A percentile compares a stretch with the other conserved stretches of the same genome.
These are phyloP conservation scores for Lycodopsis pacificus DNA, from an alignment of 2,797 vertebrate species.

Conservation along the genomic window DNA sequence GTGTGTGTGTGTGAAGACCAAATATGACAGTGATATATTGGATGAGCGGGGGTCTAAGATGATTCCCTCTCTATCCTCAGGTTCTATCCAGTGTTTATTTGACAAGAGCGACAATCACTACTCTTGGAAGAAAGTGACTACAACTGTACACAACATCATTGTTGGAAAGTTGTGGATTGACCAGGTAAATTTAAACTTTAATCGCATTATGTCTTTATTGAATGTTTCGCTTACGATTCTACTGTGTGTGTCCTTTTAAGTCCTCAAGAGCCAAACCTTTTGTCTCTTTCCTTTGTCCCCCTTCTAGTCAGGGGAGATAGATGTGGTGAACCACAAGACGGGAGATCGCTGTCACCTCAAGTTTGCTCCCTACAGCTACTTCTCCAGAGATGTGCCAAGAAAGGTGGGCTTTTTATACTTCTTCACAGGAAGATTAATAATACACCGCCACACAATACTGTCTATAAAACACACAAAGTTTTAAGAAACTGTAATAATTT, in stretches of 20 bases:
- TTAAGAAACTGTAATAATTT: neutral
- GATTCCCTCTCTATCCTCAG: slow-evolving; percentile 69
- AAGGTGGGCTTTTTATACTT: slow-evolving; percentile 84
- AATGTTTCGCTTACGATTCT: neutral
- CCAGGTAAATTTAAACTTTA: slow-evolving; percentile 84
- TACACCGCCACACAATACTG: neutral
- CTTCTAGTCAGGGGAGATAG: slow-evolving; percentile 94
- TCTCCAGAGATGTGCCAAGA: slow-evolving; percentile 94
- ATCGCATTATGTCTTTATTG: neutral
- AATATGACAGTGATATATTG: neutral
- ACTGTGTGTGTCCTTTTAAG: neutral
- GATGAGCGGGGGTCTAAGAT: neutral
- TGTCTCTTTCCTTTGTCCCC: neutral
- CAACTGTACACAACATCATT: slow-evolving; percentile 97
- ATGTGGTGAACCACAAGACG: slow-evolving; percentile 94
- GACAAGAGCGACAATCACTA: slow-evolving; percentile 94
- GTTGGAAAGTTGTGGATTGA: slow-evolving; percentile 98
- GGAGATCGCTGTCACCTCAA: slow-evolving; percentile 96
- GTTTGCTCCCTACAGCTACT: slow-evolving; percentile 97
- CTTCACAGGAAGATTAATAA: neutral
- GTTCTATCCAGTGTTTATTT: slow-evolving; percentile 96
- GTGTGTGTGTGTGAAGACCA: slow-evolving; percentile 38
- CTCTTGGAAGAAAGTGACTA: slow-evolving; percentile 98
- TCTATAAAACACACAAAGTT: neutral
- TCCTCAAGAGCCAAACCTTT: neutral